Evolutionary conservation across 2,888 invertebrate species (phyloP), one percentile per base, ranked within the genome.

Genomic region (Oegoconia quadripuncta): DNA sequence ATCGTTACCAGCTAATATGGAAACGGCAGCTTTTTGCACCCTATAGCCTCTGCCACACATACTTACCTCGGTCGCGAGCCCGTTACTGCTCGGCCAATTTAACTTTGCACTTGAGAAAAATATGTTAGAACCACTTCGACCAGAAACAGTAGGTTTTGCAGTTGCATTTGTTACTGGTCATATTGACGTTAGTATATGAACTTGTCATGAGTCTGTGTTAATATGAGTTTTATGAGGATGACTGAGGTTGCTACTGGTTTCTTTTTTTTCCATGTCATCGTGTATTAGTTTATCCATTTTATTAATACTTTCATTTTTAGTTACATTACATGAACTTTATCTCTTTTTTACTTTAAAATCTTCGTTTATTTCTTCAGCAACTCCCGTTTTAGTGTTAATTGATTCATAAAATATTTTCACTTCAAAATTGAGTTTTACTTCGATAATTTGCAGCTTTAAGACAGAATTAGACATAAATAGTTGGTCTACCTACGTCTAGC

Each of bases 1-100:
- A 75, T 75, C 74, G 69, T 69, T 71, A 67, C 55, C 55, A 51
- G 47, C 78, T 46, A 67, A 76, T 75, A 78, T 68, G 78, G 78
- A 44, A 52, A 55, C 55, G 56, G 52, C 72, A 50, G 60, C 68
- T 79, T 79, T 79, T 79, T 78, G 57, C 55, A 30, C 43, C 35
- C 28, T 25, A 42, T 40, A 49, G 53, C 58, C 55, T 64, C 63
- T 64, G 74, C 68, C 72, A 74, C 63, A 75, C 71, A 74, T 76
- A 71, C 69, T 60, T 57, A 55, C 58, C 59, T 59, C 62, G 71
- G 71, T 55, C 67, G 65, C 53, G 63, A 54, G 61, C 60, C 77
- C 77, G 77, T 77, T 77, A 76, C 62, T 45, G 27, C 47, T 45
- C 39, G 11, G 13, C 34, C 30, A 34, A 30, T 15, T 41, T 35